Evolutionary conservation across 2,797 vertebrate species (phyloP), one percentile per base, ranked within the genome.

Genomic region (Hydrocynus forskahlii): DNA sequence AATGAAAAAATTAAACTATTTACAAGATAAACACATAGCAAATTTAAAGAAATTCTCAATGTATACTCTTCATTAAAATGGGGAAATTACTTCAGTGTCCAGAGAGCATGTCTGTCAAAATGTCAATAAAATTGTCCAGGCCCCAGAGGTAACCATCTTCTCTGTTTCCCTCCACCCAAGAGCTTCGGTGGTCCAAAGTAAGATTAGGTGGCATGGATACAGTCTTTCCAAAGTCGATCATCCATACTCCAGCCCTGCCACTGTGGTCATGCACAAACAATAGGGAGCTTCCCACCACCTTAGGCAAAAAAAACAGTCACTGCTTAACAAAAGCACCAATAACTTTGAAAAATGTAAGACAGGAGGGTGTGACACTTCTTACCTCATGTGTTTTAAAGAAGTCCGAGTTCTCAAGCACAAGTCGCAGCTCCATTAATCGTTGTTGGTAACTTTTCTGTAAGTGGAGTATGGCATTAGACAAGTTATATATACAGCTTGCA

Each of bases 161-260:
- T 1, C 91, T 94, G 92, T 96, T 98, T 38, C 97, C 96, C 75
- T 95, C 96, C 0, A 84, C 76, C 97, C 97, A 98, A 54, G 95
- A 92, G 8, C 94, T 94, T 69, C 96, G 90, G 90, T 98, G 97
- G 89, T 94, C 93, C 76, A 98, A 90, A 0, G 83, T 94, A 77
- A 86, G 90, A 35, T 92, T 88, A 0, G 87, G 84, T 0, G 90
- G 93, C 63, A 96, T 89, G 19, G 94, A 92, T 0, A 96, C 93
- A 0, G 96, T 98, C 90, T 98, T 98, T 71, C 97, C 96, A 0
- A 98, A 98, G 91, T 98, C 97, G 0, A 98, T 98, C 96, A 98
- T 98, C 97, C 97, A 97, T 52, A 98, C 95, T 12, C 91, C 93
- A 62, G 96, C 95, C 80, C 93, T 92, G 55, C 94, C 95, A 0